Percentiles rank a stretch among this genome's conserved stretches.
Conservation (phyloP, 2,113 vertebrate species). For the Lampris incognitus region DNA sequence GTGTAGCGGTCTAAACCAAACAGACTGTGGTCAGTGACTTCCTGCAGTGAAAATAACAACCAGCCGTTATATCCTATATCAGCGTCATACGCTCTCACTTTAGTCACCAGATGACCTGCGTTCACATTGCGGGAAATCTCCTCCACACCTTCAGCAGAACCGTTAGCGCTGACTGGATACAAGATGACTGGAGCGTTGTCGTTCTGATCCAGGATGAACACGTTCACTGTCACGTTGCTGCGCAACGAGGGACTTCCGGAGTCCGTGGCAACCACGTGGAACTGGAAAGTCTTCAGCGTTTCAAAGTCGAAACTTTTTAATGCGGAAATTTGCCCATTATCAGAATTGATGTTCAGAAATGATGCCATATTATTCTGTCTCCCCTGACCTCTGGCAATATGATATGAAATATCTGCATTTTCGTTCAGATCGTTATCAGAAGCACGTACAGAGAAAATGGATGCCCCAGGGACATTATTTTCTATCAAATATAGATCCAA, state of each 20-base stretch:
- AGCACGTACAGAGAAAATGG: slow-evolving; percentile 70
- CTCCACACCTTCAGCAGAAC: not conserved
- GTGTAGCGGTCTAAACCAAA: too few relatives aligned
- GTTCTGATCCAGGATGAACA: slow-evolving; percentile 18
- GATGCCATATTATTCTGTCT: slow-evolving; percentile 26
- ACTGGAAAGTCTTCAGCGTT: slow-evolving; percentile 61
- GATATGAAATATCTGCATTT: slow-evolving; percentile 71
- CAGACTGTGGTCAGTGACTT: too few relatives aligned
- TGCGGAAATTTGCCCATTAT: slow-evolving; percentile 59
- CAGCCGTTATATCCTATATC: too few relatives aligned
- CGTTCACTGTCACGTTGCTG: slow-evolving; percentile 45
- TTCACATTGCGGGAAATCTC: too few relatives aligned
- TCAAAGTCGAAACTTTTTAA: slow-evolving; percentile 80
- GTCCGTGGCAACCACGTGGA: slow-evolving; percentile 50
- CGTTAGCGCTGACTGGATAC: not conserved
- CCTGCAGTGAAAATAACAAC: too few relatives aligned
- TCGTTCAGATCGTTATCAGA: slow-evolving; percentile 62
- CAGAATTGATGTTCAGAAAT: slow-evolving; percentile 70
- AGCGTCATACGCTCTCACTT: too few relatives aligned
- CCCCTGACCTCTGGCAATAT: slow-evolving; percentile 38
- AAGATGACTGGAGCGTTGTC: slow-evolving; percentile 27
- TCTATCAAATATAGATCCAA: slow-evolving; percentile 66
- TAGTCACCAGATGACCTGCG: too few relatives aligned
- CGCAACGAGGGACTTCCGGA: slow-evolving; percentile 60
- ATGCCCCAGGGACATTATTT: slow-evolving; percentile 67